A percentile compares a stretch with the other conserved stretches of the same genome.
These are phyloP conservation scores for Tachuris rubrigastra DNA, from an alignment of 2,113 vertebrate genomes.

Conservation along the genomic window DNA sequence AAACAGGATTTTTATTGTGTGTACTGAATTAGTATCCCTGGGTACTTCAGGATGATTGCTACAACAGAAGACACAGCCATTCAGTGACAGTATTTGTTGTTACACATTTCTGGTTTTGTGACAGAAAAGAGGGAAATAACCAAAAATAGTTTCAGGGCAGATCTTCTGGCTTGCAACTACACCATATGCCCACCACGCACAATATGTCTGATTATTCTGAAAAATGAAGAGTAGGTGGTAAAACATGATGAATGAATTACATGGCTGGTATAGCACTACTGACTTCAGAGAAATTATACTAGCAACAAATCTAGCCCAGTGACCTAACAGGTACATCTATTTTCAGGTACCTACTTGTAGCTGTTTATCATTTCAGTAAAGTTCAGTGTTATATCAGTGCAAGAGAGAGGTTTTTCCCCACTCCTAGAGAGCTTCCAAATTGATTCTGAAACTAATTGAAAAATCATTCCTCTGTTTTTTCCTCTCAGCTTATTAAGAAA, in stretches of 20 bases:
- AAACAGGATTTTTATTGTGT: not conserved
- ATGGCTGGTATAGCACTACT: not conserved
- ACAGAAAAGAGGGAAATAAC: slow-evolving; percentile 4
- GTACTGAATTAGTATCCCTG: not conserved
- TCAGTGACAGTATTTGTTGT: slow-evolving; percentile 20
- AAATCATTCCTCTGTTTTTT: slow-evolving; percentile 14
- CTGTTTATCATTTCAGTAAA: slow-evolving; percentile 4
- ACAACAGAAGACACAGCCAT: not conserved
- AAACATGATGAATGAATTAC: slow-evolving; percentile 18
- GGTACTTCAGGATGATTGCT: not conserved
- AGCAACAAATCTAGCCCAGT: not conserved
- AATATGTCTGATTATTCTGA: slow-evolving; percentile 4
- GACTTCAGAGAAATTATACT: not conserved
- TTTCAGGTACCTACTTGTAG: not conserved
- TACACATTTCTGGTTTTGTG: slow-evolving; percentile 30
- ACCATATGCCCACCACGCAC: slow-evolving; percentile 34
- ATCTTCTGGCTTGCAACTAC: slow-evolving; percentile 4
- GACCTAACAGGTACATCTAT: slow-evolving; percentile 6
- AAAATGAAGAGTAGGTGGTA: not conserved
- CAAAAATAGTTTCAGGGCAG: slow-evolving; percentile 43
- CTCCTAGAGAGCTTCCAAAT: not conserved
- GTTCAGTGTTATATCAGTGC: not conserved
- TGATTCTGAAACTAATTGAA: slow-evolving; percentile 23
- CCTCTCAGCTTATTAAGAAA: slow-evolving; percentile 17
- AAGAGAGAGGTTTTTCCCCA: not conserved